Base-by-base conservation (phyloP, 2,113 vertebrate genomes). In the Ailurus styani region DNA sequence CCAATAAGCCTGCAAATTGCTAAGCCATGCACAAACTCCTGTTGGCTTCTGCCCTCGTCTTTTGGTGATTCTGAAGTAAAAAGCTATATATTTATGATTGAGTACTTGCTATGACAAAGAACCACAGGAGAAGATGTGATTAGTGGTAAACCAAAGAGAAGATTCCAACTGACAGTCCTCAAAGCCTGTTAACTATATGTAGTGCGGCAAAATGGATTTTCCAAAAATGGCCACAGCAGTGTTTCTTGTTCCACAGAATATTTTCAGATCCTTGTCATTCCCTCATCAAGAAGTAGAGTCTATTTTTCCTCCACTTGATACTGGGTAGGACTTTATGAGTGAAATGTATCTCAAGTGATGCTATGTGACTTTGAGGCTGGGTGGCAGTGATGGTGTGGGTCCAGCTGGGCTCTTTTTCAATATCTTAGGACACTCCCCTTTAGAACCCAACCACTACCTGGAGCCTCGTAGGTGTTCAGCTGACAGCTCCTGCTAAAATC, bases 91-190 rank as follows among this genome's bases (percentile, higher is more conserved):
- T 81, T 70, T 82, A 55, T 96, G 87, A 96, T 92, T 96, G 66
- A 89, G 94, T 88, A 60, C 88, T 96, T 95, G 29, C 47, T 75
- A n/a, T 85, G 68, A 66, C 47, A 95, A 15, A 87, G 89, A 94
- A 90, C 40, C 94, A 18, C 31, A 82, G 66, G 55, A 87, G 78
- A 95, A 90, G 88, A 97, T 94, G 21, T 85, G 81, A 96, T 95
- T 97, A 93, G 85, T 83, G 85, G 87, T 95, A 94, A 95, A 95
- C 82, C 87, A 96, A 88, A 95, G 37, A 93, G 55, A 84, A 92
- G 45, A 66, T 31, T 55, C 5, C 23, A 81, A 96, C 90, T 54
- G 94, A 82, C 90, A 83, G 64, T 91, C 37, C 14, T 93, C 68
- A 70, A 83, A 94, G 47, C 52, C 52, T 92, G 45, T 66, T 55